Evolutionary conservation across 2,113 vertebrate species (phyloP).

Genomic region (Gopherus evgoodei): DNA sequence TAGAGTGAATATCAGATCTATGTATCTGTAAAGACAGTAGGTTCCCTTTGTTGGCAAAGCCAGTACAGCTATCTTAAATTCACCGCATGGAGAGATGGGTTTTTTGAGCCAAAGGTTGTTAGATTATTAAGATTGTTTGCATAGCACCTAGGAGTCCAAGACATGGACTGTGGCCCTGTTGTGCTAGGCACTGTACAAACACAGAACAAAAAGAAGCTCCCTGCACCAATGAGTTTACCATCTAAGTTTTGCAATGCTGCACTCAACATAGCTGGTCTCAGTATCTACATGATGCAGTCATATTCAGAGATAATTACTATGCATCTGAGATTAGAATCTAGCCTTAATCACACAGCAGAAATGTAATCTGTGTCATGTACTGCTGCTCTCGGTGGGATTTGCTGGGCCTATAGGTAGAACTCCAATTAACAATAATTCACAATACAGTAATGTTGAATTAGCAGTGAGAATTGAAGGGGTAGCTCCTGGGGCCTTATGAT

Average conservation of each 20-base stretch:
- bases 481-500: rapidly evolving
- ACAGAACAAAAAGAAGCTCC: no score
- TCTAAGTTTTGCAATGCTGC: no score
- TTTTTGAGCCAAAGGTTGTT: background rate
- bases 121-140: background rate
- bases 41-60: background rate
- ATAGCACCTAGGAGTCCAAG: no score
- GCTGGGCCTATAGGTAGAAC: background rate
- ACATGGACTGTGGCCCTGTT: no score
- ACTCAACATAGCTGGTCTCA: background rate
- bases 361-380: background rate
- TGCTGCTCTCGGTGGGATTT: background rate
- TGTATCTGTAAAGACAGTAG: background rate
- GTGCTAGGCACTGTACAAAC: no score
- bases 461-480: background rate
- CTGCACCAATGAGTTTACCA: background rate
- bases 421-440: background rate
- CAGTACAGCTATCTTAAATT: background rate
- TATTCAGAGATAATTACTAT: no score
- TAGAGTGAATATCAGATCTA: background rate
- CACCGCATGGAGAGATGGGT: background rate
- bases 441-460: background rate
- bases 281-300: no score
- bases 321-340: background rate
- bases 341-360: background rate